A percentile compares a stretch with the other conserved stretches of the same genome.
phyloP scores from a whole-genome alignment of 2,888 invertebrate species.

The Caenorhabditis auriculariae region DNA sequence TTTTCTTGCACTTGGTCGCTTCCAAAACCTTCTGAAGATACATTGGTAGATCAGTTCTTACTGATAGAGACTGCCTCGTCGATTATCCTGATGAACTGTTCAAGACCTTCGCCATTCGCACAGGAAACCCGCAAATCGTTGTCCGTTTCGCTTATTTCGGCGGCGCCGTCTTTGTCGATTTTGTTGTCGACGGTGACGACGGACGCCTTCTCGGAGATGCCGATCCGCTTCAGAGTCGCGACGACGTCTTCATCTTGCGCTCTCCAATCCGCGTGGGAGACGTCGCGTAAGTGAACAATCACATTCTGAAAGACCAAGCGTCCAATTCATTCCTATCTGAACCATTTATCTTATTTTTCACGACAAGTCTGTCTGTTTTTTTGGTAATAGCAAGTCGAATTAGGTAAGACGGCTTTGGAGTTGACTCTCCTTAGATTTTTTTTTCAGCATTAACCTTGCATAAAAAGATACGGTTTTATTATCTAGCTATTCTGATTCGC shows the following conservation, averaged over 20 bases:
- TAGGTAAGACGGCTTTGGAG: no score
- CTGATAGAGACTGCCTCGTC: slow-evolving; percentile 9
- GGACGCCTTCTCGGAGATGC: slow-evolving; percentile 37
- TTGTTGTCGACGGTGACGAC: slow-evolving; percentile 53
- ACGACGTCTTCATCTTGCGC: slow-evolving; percentile 76
- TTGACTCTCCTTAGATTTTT: no score
- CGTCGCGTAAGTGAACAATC: slow-evolving; percentile 78
- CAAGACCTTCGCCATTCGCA: slow-evolving; percentile 49
- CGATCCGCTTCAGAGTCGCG: slow-evolving; percentile 69
- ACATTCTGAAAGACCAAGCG: slow-evolving; percentile 72
- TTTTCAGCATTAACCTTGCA: no score
- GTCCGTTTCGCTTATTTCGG: slow-evolving; percentile 4
- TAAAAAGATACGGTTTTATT: no score
- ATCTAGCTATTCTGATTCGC: no score
- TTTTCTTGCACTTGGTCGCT: slow-evolving; percentile 28
- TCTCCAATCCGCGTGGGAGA: slow-evolving; percentile 75
- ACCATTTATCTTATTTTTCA: no score
- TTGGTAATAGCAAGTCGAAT: no score
- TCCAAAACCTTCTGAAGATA: slow-evolving; percentile 42
- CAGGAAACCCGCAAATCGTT: slow-evolving; percentile 45
- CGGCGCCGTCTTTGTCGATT: slow-evolving; percentile 18
- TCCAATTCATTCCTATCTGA: no score
- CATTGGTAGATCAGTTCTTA: background rate
- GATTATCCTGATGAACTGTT: slow-evolving; percentile 31
- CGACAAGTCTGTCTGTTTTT: no score